Evolutionary conservation across 2,888 invertebrate species (phyloP).

Genomic region (Patella pellucida): DNA sequence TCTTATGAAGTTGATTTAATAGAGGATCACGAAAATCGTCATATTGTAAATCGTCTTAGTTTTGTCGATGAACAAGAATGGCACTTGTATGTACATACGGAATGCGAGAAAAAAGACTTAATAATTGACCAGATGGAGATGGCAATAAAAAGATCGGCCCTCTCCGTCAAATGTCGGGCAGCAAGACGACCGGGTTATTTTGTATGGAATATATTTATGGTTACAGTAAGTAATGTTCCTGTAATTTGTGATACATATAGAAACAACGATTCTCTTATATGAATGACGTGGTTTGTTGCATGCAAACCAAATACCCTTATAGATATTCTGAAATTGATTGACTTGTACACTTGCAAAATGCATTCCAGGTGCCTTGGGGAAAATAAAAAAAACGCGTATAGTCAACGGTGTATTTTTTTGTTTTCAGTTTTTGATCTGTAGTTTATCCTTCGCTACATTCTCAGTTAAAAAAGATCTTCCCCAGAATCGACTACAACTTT

Average conservation of each 20-base stretch:
- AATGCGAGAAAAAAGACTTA: constrained; percentile 63
- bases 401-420: constrained; percentile 17
- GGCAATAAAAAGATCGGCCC: constrained; percentile 62
- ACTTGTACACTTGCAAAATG: too few relatives aligned
- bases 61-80: constrained; percentile 70
- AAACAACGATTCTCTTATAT: too few relatives aligned
- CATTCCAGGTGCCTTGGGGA: too few relatives aligned
- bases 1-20: constrained; percentile 60
- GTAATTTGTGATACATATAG: too few relatives aligned
- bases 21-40: constrained; percentile 62
- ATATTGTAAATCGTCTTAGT: constrained; percentile 64
- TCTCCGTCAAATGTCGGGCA: constrained; percentile 68
- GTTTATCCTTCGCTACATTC: constrained; percentile 69
- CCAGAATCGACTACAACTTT: constrained; percentile 68
- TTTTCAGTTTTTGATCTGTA: constrained; percentile 69
- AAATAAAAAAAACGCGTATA: background rate
- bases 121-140: constrained; percentile 68
- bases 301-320: too few relatives aligned
- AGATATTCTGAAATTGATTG: too few relatives aligned
- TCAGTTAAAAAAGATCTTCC: constrained; percentile 63
- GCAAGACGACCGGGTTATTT: constrained; percentile 69
- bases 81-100: constrained; percentile 66
- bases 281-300: too few relatives aligned
- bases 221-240: constrained; percentile 59
- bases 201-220: constrained; percentile 70